Base-by-base conservation (phyloP, 2,797 vertebrate species). In the Malurus splendens region DNA sequence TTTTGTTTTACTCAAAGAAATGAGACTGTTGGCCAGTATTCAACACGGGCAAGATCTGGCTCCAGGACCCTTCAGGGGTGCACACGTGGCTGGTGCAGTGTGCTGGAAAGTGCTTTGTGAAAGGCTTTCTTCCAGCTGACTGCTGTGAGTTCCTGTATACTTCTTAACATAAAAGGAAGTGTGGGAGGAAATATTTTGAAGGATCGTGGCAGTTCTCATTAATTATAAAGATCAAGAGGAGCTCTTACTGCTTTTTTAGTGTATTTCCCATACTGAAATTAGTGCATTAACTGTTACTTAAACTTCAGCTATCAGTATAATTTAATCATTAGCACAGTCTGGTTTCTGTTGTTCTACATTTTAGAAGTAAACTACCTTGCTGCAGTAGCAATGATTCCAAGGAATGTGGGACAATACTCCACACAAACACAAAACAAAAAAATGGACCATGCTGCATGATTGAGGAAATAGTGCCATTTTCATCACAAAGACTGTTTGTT, bases 161-260 rank as follows among this genome's bases (percentile, higher is more conserved):
- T 87, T 28, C 16, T 73, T 56, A 60, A 57, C 32, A 44, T 86
- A 44, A 91, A 91, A 90, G 81, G 57, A 87, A 64, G 57, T 6
- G 71, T 90, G 74, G 78, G 65, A 90, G 90, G 81, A 88, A 94
- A 55, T 65, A 61, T 7, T n/a, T 60, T 77, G 91, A 90, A 74
- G 72, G 54, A 84, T 92, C 36, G n/a, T 45, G 75, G 75, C 61
- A 89, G 41, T 47, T 78, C 74, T 90, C 84, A 86, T 87, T 90
- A 85, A 90, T 88, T 84, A 82, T 60, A 47, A 56, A 64, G 51
- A 61, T 60, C 84, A 75, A 92, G 85, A 82, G 47, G 44, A 65
- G 41, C 15, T 85, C 45, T 68, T 70, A 59, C 68, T 44, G 41
- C 30, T 84, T 77, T 91, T 80, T 75, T 41, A 56, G 47, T 67